A percentile compares a stretch with the other conserved stretches of the same genome.
Evolutionary conservation across 1,140 invertebrate species (phyloP).

Genomic region (Fopius arisanus): DNA sequence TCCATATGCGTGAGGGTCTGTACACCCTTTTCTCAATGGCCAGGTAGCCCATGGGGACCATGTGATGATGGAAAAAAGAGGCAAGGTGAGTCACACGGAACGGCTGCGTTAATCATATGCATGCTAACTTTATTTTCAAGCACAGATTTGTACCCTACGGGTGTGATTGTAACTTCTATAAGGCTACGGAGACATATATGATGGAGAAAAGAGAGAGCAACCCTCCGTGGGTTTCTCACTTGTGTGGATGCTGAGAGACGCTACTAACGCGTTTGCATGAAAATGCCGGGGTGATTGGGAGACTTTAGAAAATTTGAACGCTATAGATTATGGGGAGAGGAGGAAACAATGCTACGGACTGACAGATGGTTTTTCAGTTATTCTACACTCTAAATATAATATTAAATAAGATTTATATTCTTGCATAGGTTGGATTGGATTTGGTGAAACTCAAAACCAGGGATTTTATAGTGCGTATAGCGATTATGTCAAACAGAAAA

Average conservation of each 20-base stretch:
- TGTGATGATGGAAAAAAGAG: background rate
- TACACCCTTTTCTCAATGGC: background rate
- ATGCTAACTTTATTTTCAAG: constrained; percentile 37
- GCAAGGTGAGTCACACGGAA: constrained; percentile 29
- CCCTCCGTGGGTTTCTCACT: background rate
- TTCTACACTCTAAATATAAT: background rate
- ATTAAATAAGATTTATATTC: background rate
- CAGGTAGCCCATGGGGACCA: constrained; percentile 24
- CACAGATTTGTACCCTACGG: constrained; percentile 37
- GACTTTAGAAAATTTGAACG: constrained; percentile 41
- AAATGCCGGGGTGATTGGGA: constrained; percentile 40
- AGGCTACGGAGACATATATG: constrained; percentile 10
- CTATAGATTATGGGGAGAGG: constrained; percentile 35
- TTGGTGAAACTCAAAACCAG: background rate
- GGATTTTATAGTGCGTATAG: too few species aligned
- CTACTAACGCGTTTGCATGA: constrained; percentile 34
- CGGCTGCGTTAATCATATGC: constrained; percentile 38
- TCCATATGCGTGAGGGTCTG: background rate
- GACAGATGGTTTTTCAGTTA: background rate
- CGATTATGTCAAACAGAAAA: too few species aligned
- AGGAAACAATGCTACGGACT: constrained; percentile 33
- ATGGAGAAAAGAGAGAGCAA: background rate
- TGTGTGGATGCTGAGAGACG: background rate
- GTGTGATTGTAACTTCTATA: constrained; percentile 36
- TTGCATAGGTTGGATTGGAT: background rate